Evolutionary conservation across 2,113 vertebrate species (phyloP), one percentile per base, ranked within the genome.

Genomic region (Nycticebus coucang): DNA sequence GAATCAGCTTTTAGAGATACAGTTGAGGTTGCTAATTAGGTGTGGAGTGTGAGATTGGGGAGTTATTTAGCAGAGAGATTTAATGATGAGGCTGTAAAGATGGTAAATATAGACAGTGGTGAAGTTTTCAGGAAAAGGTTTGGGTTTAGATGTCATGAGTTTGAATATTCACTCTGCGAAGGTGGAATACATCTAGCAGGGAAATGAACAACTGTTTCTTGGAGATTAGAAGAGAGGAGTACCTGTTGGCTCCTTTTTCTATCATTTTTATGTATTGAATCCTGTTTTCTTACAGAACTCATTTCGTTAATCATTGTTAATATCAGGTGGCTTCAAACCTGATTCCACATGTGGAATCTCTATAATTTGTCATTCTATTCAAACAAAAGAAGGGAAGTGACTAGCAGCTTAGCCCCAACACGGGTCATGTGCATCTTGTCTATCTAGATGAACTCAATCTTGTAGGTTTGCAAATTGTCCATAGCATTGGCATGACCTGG

Each of bases 151-250:
- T 10, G 33, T 66, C 37, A 5, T 82, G 59, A 91, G 30, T 89
- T 87, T 89, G 75, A 91, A 28, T 60, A 74, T 85, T 91, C 59
- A 35, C 24, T 95, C 69, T 83, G 41, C 60, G 64, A 82, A 83
- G 30, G 26, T 35, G 26, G 12, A 83, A 53, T 77, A 45, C 1
- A 75, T 55, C 59, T 18, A 28, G 37, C 4, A 68, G 81, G 68
- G n/a, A 80, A 41, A 77, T 69, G 1, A n/a, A 57, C 11, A 24
- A 68, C 21, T 66, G 6, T 28, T 28, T 28, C 28, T 21, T 87
- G 85, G 53, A 66, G 21, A 59, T 92, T 81, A 60, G 24, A 18
- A 84, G 7, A 90, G 12, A 33, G 22, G 50, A 90, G 7, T 41
- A 53, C 24, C 1, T 13, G 0, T 81, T 50, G 37, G 18, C 17